Base-by-base conservation (phyloP, 1,140 invertebrate species). In the Drosophila pectinifera region DNA sequence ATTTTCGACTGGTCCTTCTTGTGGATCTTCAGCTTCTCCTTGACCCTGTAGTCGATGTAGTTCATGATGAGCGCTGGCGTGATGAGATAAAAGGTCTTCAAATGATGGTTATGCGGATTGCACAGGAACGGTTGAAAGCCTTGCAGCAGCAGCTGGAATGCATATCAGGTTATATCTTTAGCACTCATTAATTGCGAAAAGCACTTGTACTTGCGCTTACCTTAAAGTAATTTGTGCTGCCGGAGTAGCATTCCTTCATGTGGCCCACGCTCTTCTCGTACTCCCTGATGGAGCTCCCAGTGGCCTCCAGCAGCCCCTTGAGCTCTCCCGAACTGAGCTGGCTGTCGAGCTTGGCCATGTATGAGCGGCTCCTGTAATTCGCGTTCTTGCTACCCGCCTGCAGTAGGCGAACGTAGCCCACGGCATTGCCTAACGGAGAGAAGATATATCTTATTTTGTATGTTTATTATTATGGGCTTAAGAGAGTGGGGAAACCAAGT, bases 371-470 rank as follows among this genome's bases (percentile, higher is more conserved):
- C 91, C 97, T 96, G 1, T 97, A 96, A 80, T 97, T 97, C 67
- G 97, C 98, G 91, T 99, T 96, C 10, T 98, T 94, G 13, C 97
- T 97, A 5, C 98, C 99, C 5, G 98, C 98, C 65, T 97, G 94
- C 48, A 99, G 96, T 92, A 99, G 95, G 38, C 99, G 94, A 1
- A 99, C 97, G 92, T 99, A 99, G 7, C 98, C 98, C 93, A 99
- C 95, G 2, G 98, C 97, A 93, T 99, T 99, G 13, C 98, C 96
- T 95, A 63, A 0, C 0, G 13, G 1, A 3, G 6, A 5, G 77
- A 42, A 45, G 34, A 18, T 45, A 28, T 49, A 55, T 0, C 36
- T n/a, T 31, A 31, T 31, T 11, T 2, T 31, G 7, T 31, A 11
- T 31, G 8, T 31, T 31, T 10, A 31, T 31, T 10, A 28, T 8